Conservation (phyloP, 2,113 vertebrate genomes). For the Limnothrissa miodon region DNA sequence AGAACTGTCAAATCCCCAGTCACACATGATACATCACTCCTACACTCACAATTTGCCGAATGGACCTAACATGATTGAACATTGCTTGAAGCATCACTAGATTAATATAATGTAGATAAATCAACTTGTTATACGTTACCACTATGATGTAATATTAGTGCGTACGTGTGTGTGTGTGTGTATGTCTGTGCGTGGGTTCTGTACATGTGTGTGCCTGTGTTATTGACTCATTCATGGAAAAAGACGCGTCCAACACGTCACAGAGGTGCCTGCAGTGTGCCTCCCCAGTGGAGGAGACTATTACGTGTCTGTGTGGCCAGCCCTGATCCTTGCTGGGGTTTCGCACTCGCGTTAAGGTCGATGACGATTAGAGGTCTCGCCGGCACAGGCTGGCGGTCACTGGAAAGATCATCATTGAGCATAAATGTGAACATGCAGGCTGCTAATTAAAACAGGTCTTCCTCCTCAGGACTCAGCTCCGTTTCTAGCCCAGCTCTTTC, state of each 20-base stretch:
- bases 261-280: background rate
- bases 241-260: background rate
- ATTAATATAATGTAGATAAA: background rate
- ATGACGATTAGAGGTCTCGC: background rate
- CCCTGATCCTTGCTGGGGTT: background rate
- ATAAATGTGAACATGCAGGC: background rate
- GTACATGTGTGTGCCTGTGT: background rate
- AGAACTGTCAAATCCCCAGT: no score
- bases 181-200: background rate
- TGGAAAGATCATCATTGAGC: background rate
- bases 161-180: background rate
- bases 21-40: no score
- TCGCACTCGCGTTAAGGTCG: background rate
- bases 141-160: background rate
- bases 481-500: background rate
- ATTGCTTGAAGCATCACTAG: no score
- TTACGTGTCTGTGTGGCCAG: background rate
- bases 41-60: no score
- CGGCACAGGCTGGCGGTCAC: background rate
- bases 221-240: slow-evolving; percentile 6
- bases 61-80: no score
- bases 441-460: background rate
- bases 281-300: background rate
- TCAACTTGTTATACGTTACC: background rate
- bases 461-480: background rate